Conservation (phyloP, 2,888 invertebrate genomes). For the Hofmannophila pseudospretella region DNA sequence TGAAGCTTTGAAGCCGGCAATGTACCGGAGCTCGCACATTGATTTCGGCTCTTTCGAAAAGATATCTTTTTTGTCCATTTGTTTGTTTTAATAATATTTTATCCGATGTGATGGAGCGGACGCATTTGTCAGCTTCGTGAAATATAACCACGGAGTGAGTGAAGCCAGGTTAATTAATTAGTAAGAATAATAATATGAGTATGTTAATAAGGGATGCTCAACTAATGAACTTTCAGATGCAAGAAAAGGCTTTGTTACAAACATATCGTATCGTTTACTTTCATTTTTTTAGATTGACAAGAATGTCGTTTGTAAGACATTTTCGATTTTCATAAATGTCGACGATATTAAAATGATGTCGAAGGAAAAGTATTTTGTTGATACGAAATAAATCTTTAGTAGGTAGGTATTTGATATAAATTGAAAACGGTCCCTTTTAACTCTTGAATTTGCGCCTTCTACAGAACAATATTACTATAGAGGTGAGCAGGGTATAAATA, state of each 20-base stretch:
- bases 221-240: conserved; percentile 40
- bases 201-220: conserved; percentile 58
- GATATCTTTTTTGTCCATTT: conserved; percentile 72
- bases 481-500: too few relatives aligned
- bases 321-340: conserved; percentile 13
- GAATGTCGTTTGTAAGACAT: neutral
- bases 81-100: conserved; percentile 79
- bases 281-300: too few relatives aligned
- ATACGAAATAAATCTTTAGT: too few relatives aligned
- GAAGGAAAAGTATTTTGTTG: too few relatives aligned
- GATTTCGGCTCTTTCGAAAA: conserved; percentile 76
- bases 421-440: too few relatives aligned
- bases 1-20: conserved; percentile 34
- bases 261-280: too few relatives aligned
- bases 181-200: conserved; percentile 46
- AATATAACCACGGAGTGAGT: conserved; percentile 59
- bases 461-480: too few relatives aligned
- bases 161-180: conserved; percentile 68
- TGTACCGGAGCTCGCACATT: conserved; percentile 71
- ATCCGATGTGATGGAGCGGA: conserved; percentile 73
- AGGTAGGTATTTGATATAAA: too few relatives aligned
- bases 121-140: conserved; percentile 73
- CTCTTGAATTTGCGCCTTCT: too few relatives aligned
- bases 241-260: neutral
- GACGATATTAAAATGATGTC: conserved; percentile 20